Base-by-base conservation (phyloP, 2,113 vertebrate genomes). In the Protomyctophum bolini region DNA sequence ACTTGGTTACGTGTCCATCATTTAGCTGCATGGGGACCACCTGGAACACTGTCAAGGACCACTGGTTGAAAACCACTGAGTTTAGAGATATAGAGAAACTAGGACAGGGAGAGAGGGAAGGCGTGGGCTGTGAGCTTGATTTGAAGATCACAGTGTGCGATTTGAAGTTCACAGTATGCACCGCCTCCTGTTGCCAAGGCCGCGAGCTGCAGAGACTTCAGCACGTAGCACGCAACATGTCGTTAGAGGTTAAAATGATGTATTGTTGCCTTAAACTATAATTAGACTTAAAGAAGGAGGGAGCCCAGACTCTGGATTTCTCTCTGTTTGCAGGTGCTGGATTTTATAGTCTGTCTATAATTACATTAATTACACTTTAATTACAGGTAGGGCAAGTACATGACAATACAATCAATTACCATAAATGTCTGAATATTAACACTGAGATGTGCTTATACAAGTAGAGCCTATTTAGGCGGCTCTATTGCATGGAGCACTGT, bases 61-160 rank as follows among this genome's bases (percentile, higher is more conserved):
- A 21, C 21, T 21, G 21, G 21, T 21, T 21, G 21, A 21, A 21
- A 21, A 21, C 21, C 21, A 21, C 21, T 21, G 21, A 21, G 21
- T 21, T n/a, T 9, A 59, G 15, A 75, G 28, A 72, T 56, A 62
- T 15, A 64, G 57, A 63, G 8, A 29, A n/a, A 11, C 78, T 61
- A 41, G 49, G 10, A 70, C 58, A 76, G 65, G 60, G 65, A 76
- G 65, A 63, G 65, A 62, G 11, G 9, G 14, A 58, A 15, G 33
- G 59, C 6, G 5, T 41, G 33, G 10, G 61, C 49, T 68, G 68
- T 69, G 66, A 51, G 58, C 48, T 50, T 6, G 49, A 70, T 58
- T 46, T 68, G 12, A 52, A 70, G 33, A 59, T 5, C 9, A 57
- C 70, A 69, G 58, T 33, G 14, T 33, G 33, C 33, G 33, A 33